Evolutionary conservation across 2,113 vertebrate genomes (phyloP), one percentile per base, ranked within the genome.

Genomic region (Meriones unguiculatus): DNA sequence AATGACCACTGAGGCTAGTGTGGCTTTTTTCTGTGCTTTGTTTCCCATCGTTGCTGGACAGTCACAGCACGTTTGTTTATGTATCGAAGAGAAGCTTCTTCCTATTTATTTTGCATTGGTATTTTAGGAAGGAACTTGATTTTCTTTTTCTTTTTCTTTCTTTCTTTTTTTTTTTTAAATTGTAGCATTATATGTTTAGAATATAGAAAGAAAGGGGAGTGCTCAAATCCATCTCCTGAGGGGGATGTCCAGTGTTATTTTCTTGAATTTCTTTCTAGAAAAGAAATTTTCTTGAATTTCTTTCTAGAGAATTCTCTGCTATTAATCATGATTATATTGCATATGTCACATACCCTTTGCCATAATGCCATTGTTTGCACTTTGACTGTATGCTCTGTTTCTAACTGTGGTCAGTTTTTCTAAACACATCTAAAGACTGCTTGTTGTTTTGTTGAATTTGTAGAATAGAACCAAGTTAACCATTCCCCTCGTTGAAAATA

Each of bases 221-320:
- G 7, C 75, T 75, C 2, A 3, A n/a, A 84, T 50, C n/a, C 18
- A 18, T 92, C 57, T 92, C 41, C 35, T 65, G 52, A 62, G 46
- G 62, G 52, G 20, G 69, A 88, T 77, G 50, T 50, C 38, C 20
- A 24, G 32, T 18, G 5, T 67, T 32, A 72, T 89, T 89, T 89
- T 93, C 62, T 75, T 80, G 32, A 38, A 50, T 90, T 80, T 95
- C 62, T 94, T 91, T 91, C 13, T 62, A 59, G n/a, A n/a, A n/a
- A n/a, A n/a, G n/a, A n/a, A n/a, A 72, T 89, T 89, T 89, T 93
- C 62, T 75, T 80, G 32, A 38, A 50, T 90, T 80, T 95, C 62
- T 94, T 91, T 91, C 13, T 62, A 59, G n/a, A n/a, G n/a, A 13
- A 13, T 30, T 24, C 2, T n/a, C 24, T 41, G 62, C 59, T 64